A percentile compares a stretch with the other conserved stretches of the same genome.
Evolutionary conservation across 2,888 invertebrate genomes (phyloP).

Genomic region (Drosophila robusta): DNA sequence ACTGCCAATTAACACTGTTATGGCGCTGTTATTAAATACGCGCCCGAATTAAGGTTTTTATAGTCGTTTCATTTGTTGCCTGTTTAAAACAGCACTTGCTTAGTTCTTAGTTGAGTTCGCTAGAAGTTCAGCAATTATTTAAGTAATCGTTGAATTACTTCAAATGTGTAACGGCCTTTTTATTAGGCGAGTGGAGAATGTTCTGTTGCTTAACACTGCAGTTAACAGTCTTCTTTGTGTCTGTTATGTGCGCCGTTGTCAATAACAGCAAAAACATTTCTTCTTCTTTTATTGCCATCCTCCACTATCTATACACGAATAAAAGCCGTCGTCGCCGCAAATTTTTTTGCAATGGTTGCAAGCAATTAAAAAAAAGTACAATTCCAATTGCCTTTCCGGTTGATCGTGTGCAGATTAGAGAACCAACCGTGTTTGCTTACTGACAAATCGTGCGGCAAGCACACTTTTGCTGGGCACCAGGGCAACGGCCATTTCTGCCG

Average conservation of each 20-base stretch:
- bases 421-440: neutral
- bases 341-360: constrained; percentile 48
- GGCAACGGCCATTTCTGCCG: constrained; percentile 41
- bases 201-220: neutral
- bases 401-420: constrained; percentile 5
- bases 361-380: constrained; percentile 36
- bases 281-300: constrained; percentile 36
- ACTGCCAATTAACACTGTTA: neutral
- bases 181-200: neutral
- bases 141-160: neutral
- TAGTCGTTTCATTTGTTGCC: neutral
- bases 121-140: neutral
- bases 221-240: neutral
- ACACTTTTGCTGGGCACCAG: constrained; percentile 4
- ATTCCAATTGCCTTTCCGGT: constrained; percentile 5
- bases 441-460: neutral
- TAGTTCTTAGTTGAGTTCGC: neutral
- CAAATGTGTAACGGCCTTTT: neutral
- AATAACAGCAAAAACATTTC: constrained; percentile 32
- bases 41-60: neutral
- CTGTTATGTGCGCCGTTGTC: constrained; percentile 1
- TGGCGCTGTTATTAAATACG: neutral
- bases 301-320: constrained; percentile 20
- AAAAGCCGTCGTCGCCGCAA: constrained; percentile 43
- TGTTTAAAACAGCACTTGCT: neutral